phyloP scores from a whole-genome alignment of 2,797 vertebrate species.

The Melanotaenia parkinsoni region DNA sequence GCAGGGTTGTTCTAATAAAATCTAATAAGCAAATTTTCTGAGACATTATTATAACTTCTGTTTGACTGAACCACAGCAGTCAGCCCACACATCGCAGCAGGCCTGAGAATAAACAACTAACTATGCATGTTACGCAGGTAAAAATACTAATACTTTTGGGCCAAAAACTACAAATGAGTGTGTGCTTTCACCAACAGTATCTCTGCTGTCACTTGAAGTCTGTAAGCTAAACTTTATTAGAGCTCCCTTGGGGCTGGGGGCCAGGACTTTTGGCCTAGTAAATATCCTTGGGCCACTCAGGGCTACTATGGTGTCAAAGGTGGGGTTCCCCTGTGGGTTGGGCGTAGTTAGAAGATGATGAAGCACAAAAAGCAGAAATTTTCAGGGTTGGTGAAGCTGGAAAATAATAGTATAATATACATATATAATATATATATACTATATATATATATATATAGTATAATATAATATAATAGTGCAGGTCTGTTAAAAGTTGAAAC shows the following conservation, averaged over 20 bases:
- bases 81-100: neutral
- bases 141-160: neutral
- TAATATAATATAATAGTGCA: too few relatives aligned
- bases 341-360: neutral
- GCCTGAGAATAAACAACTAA: neutral
- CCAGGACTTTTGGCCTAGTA: neutral
- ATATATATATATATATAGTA: too few relatives aligned
- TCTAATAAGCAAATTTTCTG: neutral
- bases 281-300: neutral
- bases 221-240: neutral
- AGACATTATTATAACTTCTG: neutral
- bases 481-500: too few relatives aligned
- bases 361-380: neutral
- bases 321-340: neutral
- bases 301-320: neutral
- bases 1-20: neutral
- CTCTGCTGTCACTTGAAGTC: neutral
- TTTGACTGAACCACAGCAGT: neutral
- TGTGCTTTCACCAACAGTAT: neutral
- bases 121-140: neutral
- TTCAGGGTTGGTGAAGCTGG: neutral
- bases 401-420: neutral
- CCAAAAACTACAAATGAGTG: neutral
- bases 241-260: neutral
- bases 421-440: too few relatives aligned